A percentile compares a stretch with the other conserved stretches of the same genome.
These are phyloP conservation scores for Therioaphis trifolii DNA, from an alignment of 2,888 invertebrate species.

Conservation along the genomic window DNA sequence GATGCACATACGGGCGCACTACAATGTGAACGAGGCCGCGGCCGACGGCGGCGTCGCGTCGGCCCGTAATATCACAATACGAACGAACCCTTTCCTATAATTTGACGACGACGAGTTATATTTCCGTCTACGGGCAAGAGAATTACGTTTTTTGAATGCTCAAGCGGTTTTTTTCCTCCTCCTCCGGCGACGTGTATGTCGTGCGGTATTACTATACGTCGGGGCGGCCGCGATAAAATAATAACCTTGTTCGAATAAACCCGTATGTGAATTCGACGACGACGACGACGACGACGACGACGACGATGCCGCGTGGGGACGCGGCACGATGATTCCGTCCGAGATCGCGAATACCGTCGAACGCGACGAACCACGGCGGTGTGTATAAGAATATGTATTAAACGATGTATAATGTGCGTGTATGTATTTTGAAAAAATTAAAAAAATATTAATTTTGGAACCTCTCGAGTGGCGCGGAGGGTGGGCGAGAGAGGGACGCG, in stretches of 20 bases:
- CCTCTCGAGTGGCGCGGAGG: background rate
- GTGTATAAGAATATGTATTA: background rate
- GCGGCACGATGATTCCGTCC: background rate
- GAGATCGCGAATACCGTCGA: background rate
- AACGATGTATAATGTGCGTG: background rate
- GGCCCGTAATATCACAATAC: background rate
- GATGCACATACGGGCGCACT: background rate
- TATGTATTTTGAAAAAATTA: background rate
- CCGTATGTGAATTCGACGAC: too few species aligned
- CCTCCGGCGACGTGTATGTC: background rate
- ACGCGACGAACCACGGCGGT: too few species aligned
- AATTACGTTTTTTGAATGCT: conserved; percentile 34
- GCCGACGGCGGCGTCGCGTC: too few species aligned
- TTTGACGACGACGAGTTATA: conserved; percentile 24
- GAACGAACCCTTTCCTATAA: conserved; percentile 32
- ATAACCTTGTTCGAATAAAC: background rate
- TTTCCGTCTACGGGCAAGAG: conserved; percentile 38
- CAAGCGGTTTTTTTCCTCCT: background rate
- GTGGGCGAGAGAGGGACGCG: background rate
- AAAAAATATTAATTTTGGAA: background rate
- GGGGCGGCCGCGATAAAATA: background rate
- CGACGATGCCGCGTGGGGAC: too few species aligned
- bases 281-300: too few species aligned
- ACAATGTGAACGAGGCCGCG: background rate
- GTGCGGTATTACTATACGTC: background rate